Evolutionary conservation across 2,888 invertebrate species (phyloP), one percentile per base, ranked within the genome.

Genomic region (Diabrotica balteata): DNA sequence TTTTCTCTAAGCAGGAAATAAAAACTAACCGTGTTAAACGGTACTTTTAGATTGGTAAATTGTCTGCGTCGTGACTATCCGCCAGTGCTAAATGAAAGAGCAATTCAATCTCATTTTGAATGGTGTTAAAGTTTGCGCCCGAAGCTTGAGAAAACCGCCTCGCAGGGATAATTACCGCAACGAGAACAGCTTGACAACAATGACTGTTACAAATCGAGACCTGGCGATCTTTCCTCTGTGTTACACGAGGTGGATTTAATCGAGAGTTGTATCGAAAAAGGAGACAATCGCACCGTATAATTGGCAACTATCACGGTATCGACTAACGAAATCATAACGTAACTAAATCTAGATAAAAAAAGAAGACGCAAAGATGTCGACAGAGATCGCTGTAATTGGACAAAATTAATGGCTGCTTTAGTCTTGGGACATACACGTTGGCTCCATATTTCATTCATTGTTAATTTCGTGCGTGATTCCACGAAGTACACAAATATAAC

Each of bases 231-330:
- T 55, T 57, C 63, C 57, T 63, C 57, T 49, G 49, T 54, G 63
- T 63, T 63, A 57, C 63, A 57, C 42, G 57, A 17, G 10, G 9
- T 43, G 55, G 43, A 42, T 42, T 63, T 57, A 44, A 63, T 63
- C 63, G 47, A 11, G 42, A 32, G 44, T 63, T 57, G 57, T 57
- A 63, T 57, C 63, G 11, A 57, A 57, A 63, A 54, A 8, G 55
- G 47, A 32, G 32, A 22, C 46, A 63, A 55, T 53, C 53, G 44
- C 46, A n/a, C 6, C 62, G 49, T 57, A 55, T 63, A 63, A 63
- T 57, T 63, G 63, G 50, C 57, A 55, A 43, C 17, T 43, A 57
- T 63, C 62, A 63, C 32, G 54, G 47, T 47, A 63, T 63, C 62
- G 11, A 46, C 42, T 32, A 32, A 42, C 22, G 47, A 54, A 46